Evolutionary conservation across 1,140 invertebrate genomes (phyloP).

Genomic region (Homalodisca vitripennis): DNA sequence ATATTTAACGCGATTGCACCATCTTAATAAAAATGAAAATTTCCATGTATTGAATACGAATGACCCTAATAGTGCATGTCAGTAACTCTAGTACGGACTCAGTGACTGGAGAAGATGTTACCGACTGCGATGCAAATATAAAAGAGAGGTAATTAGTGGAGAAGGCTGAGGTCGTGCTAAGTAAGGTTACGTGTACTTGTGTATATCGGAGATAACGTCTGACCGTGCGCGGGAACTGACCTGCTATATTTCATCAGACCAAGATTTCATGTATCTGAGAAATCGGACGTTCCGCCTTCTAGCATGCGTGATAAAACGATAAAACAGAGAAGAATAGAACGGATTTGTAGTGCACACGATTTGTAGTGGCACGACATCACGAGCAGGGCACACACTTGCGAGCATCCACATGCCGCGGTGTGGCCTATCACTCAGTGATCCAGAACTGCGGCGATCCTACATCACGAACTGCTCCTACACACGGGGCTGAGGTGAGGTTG

Average conservation of each 20-base stretch:
- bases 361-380: slow-evolving; percentile 13
- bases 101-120: too few species aligned
- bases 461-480: too few species aligned
- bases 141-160: too few species aligned
- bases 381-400: neutral
- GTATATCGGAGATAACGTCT: neutral
- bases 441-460: neutral
- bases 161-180: too few species aligned
- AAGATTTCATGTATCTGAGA: slow-evolving; percentile 28
- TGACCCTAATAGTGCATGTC: too few species aligned
- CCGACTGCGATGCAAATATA: too few species aligned
- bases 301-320: slow-evolving; percentile 30
- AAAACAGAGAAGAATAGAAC: slow-evolving; percentile 28
- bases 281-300: slow-evolving; percentile 24
- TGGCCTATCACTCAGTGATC: neutral
- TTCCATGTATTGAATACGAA: too few species aligned
- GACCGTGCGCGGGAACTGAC: neutral
- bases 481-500: too few species aligned
- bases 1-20: too few species aligned
- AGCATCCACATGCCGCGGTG: slow-evolving; percentile 2
- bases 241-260: slow-evolving; percentile 24
- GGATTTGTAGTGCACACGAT: slow-evolving; percentile 30
- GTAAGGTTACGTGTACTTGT: too few species aligned
- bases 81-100: too few species aligned
- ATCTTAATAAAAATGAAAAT: too few species aligned